Evolutionary conservation across 2,888 invertebrate species (phyloP).

Genomic region (Limnephilus auricula): DNA sequence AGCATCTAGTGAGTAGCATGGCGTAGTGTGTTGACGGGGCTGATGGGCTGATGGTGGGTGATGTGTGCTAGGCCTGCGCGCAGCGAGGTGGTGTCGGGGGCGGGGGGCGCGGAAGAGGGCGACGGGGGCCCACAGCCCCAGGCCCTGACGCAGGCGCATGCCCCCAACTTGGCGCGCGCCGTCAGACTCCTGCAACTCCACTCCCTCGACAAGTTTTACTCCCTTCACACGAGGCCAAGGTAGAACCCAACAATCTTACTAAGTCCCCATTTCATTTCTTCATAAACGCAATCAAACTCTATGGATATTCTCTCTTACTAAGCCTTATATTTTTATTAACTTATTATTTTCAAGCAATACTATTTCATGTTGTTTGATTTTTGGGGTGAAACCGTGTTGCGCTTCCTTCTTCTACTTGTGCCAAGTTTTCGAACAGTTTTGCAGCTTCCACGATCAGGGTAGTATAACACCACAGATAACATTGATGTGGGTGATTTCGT

Average conservation of each 20-base stretch:
- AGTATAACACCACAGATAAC: too few relatives aligned
- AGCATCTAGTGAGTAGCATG: not conserved
- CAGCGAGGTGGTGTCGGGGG: constrained; percentile 44
- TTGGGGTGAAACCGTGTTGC: not conserved
- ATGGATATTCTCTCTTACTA: not conserved
- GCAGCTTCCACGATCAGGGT: not conserved
- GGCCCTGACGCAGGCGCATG: not conserved
- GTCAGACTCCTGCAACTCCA: constrained; percentile 78
- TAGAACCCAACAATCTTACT: constrained; percentile 69
- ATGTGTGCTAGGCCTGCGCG: constrained; percentile 56
- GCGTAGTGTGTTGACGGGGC: not conserved
- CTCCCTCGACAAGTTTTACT: constrained; percentile 79
- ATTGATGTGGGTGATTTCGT: too few relatives aligned
- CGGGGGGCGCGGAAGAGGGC: not conserved
- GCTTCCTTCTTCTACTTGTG: not conserved
- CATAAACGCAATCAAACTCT: not conserved
- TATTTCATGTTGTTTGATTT: not conserved
- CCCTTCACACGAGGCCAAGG: constrained; percentile 80
- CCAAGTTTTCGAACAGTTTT: not conserved
- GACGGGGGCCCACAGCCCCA: constrained; percentile 26
- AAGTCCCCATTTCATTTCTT: not conserved
- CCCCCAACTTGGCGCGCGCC: constrained; percentile 75
- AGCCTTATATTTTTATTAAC: not conserved
- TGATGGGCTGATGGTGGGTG: constrained; percentile 29
- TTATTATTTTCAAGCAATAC: not conserved